Evolutionary conservation across 2,888 invertebrate genomes (phyloP), one percentile per base, ranked within the genome.

Genomic region (Hirtodrosophila confusa): DNA sequence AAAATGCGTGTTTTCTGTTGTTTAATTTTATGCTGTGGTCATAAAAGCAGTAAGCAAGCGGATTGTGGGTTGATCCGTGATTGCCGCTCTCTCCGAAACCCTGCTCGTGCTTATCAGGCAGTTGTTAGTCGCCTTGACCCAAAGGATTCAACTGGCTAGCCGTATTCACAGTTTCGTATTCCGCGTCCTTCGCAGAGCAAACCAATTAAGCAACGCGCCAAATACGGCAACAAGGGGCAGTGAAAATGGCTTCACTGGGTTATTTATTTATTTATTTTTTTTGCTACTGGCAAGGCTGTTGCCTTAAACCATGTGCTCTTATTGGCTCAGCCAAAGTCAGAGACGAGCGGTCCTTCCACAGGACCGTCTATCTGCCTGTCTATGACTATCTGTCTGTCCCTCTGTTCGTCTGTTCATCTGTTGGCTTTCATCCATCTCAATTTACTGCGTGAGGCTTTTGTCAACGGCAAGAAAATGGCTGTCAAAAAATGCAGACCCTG

Each of bases 361-460:
- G 50, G 6, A 37, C 41, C 24, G 41, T 54, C 60, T 66, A 33
- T 51, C 61, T 48, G 53, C 4, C 43, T 48, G 54, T 51, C 65
- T 27, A 27, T 27, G 27, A 27, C 4, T 44, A 50, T 51, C 57
- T 17, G 17, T 6, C 43, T 44, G 54, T 51, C 57, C 27, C 5
- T 31, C 4, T 43, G 49, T 33, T 31, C 53, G 27, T 54, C 44
- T 45, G 33, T 50, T 39, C 29, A 44, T 36, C 49, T 41, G 56
- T 44, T 70, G 66, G 54, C 63, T 74, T 70, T 63, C 77, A 77
- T 82, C 80, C 80, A 82, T 83, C 80, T 82, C 84, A 83, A 83
- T 82, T 82, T 82, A 83, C 78, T 75, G 78, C 77, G 78, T 78
- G 69, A 78, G 77, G 77, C 84, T 78, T 80, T 80, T 80, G 80